phyloP scores from a whole-genome alignment of 2,888 invertebrate species.

The Emmelina monodactyla region DNA sequence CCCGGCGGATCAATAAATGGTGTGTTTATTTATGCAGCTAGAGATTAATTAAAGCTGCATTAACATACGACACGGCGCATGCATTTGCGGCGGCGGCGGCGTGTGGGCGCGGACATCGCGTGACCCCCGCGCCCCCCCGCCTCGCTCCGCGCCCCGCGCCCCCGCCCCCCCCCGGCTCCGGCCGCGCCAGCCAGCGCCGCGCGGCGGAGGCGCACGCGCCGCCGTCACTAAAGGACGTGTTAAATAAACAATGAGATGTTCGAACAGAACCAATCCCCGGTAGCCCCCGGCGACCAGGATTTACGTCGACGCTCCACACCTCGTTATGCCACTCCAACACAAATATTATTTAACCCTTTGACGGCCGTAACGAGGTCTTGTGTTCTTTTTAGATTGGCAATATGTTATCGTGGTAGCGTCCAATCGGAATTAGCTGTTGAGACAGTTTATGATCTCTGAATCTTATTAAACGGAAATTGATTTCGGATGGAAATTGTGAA shows the following conservation, averaged over 20 bases:
- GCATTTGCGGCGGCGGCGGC: slow-evolving; percentile 45
- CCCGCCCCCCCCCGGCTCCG: slow-evolving; percentile 3
- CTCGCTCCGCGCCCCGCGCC: slow-evolving; percentile 11
- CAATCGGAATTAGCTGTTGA: too few species aligned
- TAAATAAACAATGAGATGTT: slow-evolving; percentile 52
- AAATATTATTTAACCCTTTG: slow-evolving; percentile 31
- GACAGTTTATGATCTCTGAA: too few species aligned
- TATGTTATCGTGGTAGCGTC: too few species aligned
- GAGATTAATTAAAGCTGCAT: slow-evolving; percentile 62
- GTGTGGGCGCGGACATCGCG: slow-evolving; percentile 43
- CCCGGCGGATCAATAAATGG: too few species aligned
- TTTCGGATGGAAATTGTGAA: too few species aligned
- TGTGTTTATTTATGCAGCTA: slow-evolving; percentile 54
- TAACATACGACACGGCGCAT: slow-evolving; percentile 63
- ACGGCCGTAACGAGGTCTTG: slow-evolving; percentile 27
- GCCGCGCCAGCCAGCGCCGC: slow-evolving; percentile 13
- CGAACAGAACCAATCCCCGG: slow-evolving; percentile 51
- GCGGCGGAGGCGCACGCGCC: slow-evolving; percentile 19
- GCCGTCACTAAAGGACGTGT: slow-evolving; percentile 42
- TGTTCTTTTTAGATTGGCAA: slow-evolving; percentile 20
- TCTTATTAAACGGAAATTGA: too few species aligned
- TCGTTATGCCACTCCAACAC: slow-evolving; percentile 28
- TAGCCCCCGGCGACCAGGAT: slow-evolving; percentile 38
- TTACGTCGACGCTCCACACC: slow-evolving; percentile 30
- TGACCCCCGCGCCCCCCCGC: slow-evolving; percentile 13